Evolutionary conservation across 2,888 invertebrate genomes (phyloP).

Genomic region (Drosophila bunnanda): DNA sequence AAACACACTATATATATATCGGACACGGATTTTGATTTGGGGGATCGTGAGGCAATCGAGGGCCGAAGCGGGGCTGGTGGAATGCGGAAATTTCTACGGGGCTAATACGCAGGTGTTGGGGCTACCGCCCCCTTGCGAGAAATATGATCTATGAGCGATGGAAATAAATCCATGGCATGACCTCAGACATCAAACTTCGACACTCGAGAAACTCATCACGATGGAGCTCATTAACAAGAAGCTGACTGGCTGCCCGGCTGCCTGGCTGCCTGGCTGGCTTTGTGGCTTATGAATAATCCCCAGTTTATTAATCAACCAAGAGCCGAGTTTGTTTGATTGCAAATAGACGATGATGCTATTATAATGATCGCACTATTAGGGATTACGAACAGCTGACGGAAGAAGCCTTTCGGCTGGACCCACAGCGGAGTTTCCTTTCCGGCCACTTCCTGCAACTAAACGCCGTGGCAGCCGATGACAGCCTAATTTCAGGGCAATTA

Average conservation of each 20-base stretch:
- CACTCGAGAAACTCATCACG: constrained; percentile 67
- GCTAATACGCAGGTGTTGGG: constrained; percentile 75
- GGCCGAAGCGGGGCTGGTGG: constrained; percentile 12
- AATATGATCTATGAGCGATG: constrained; percentile 69
- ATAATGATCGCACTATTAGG: constrained; percentile 76
- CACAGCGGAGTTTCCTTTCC: constrained; percentile 46
- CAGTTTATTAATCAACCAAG: constrained; percentile 72
- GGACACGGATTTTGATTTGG: constrained; percentile 38
- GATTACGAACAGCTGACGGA: constrained; percentile 52
- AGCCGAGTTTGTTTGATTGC: constrained; percentile 59
- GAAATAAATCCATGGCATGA: constrained; percentile 77
- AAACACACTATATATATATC: constrained; percentile 50
- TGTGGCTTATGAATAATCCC: constrained; percentile 77
- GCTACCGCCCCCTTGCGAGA: constrained; percentile 71
- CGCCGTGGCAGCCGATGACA: constrained; percentile 64
- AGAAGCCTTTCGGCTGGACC: constrained; percentile 35
- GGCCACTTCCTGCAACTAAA: constrained; percentile 31
- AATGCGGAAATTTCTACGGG: constrained; percentile 68
- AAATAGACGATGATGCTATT: constrained; percentile 77
- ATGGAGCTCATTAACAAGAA: constrained; percentile 77
- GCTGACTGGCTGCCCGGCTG: constrained; percentile 64
- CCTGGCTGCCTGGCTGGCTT: constrained; percentile 37
- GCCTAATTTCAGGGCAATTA: constrained; percentile 72
- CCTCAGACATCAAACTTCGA: constrained; percentile 77
- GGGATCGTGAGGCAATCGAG: constrained; percentile 12